Evolutionary conservation across 2,113 vertebrate genomes (phyloP), one percentile per base, ranked within the genome.

Genomic region (Natator depressus): DNA sequence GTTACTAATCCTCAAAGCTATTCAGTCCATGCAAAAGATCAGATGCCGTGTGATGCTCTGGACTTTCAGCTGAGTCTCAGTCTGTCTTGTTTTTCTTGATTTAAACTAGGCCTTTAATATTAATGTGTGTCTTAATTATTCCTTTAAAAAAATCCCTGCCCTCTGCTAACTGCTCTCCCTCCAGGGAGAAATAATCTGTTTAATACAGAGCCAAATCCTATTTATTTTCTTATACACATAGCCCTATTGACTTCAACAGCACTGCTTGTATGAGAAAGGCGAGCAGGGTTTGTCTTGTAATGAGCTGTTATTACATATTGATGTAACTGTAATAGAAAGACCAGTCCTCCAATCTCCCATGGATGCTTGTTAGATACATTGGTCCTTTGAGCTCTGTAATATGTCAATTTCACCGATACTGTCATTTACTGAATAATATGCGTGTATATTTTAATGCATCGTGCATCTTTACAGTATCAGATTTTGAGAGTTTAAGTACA

Each of bases 401-500:
- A 17, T 91, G 79, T 27, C 89, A 49, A 89, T 95, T 89, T 90
- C 80, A 85, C 57, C 76, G 29, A 13, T 72, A 59, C 54, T 80
- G 29, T 89, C 79, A 87, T 93, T 57, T 88, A 85, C 89, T 90
- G 95, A 89, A 94, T 95, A 51, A n/a, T 47, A 10, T 88, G 57
- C 72, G 75, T 92, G 91, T 82, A 81, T 85, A 54, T 92, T 97
- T 89, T 92, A 89, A 84, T 93, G 90, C 90, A 79, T n/a, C 84
- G 81, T 96, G 24, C 54, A 82, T 88, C 72, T 86, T 91, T 89
- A 47, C 20, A 16, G 0, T 90, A 92, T 88, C 50, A 86, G 76
- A 87, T 94, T 89, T 88, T 89, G 87, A 83, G 91, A 89, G 51
- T 80, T 80, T 81, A 89, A 89, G 79, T 75, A 51, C 27, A 31